Evolutionary conservation across 1,140 invertebrate species (phyloP).

Genomic region (Aradophagus sp.): DNA sequence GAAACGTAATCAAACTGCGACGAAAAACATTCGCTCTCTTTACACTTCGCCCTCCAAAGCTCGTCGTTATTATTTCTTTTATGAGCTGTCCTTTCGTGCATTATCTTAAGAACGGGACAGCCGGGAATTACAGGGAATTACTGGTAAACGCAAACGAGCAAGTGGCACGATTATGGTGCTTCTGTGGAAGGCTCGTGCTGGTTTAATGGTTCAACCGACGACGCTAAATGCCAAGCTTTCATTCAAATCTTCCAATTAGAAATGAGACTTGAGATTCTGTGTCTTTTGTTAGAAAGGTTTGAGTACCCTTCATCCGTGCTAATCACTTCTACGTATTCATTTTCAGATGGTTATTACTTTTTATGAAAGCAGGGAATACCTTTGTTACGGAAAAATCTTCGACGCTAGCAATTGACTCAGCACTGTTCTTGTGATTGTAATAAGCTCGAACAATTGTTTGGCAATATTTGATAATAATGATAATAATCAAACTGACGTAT

Average conservation of each 20-base stretch:
- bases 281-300: constrained; percentile 5
- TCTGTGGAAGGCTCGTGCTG: constrained; percentile 51
- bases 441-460: too few relatives aligned
- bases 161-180: constrained; percentile 55
- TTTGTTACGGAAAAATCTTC: too few relatives aligned
- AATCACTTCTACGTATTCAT: constrained; percentile 32
- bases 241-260: constrained; percentile 56
- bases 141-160: constrained; percentile 55
- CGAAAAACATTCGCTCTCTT: constrained; percentile 37
- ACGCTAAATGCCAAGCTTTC: constrained; percentile 54
- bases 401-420: too few relatives aligned
- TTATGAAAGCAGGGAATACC: too few relatives aligned
- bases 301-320: constrained; percentile 11
- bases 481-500: too few relatives aligned
- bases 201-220: constrained; percentile 52
- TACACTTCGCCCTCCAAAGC: constrained; percentile 14
- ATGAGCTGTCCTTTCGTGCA: constrained; percentile 51
- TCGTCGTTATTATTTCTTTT: constrained; percentile 34
- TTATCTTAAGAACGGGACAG: constrained; percentile 51
- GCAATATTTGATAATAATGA: too few relatives aligned
- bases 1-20: constrained; percentile 12
- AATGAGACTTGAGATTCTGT: constrained; percentile 39
- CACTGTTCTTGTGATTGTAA: too few relatives aligned
- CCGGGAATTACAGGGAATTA: constrained; percentile 55
- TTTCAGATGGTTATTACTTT: constrained; percentile 9